Evolutionary conservation across 2,113 vertebrate species (phyloP), one percentile per base, ranked within the genome.

Genomic region (Mirza zaza): DNA sequence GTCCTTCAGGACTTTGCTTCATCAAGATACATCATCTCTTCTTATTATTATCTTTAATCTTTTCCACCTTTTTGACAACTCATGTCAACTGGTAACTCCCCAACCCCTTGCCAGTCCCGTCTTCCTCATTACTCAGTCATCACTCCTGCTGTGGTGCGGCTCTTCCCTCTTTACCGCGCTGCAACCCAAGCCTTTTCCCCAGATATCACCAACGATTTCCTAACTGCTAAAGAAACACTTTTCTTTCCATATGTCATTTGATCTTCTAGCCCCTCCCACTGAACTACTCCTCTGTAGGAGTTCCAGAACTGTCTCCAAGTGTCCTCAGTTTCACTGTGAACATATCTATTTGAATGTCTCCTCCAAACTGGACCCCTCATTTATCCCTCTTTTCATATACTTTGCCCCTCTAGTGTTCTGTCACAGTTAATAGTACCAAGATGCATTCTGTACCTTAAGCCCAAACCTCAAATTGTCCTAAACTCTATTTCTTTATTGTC

Each of bases 131-230:
- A 11, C n/a, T 13, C 15, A 9, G 8, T 61, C 32, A 2, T n/a
- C 34, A 6, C 0, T 4, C 2, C 6, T 13, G 32, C 34, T 29
- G 0, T n/a, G 39, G 8, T 13, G 25, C 1, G 29, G 23, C 76
- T 29, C 3, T 14, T 65, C 36, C 32, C 61, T 52, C 55, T 76
- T 76, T 12, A 1, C 29, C 10, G 15, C 1, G 11, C 63, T 42
- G 21, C 67, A 61, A 4, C 20, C 32, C 45, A 36, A 1, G 13
- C 36, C 57, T 76, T 65, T 81, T 68, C 17, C 18, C 4, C 75
- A 32, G 6, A 6, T 36, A 2, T 18, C 36, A 25, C 52, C 25
- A 55, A 4, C 12, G 45, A 36, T 61, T 68, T 76, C 50, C 59
- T 77, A 73, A 36, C 50, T 45, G 75, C 42, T 5, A 17, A n/a